phyloP scores from a whole-genome alignment of 2,797 vertebrate species.

The Acipenser oxyrinchus region DNA sequence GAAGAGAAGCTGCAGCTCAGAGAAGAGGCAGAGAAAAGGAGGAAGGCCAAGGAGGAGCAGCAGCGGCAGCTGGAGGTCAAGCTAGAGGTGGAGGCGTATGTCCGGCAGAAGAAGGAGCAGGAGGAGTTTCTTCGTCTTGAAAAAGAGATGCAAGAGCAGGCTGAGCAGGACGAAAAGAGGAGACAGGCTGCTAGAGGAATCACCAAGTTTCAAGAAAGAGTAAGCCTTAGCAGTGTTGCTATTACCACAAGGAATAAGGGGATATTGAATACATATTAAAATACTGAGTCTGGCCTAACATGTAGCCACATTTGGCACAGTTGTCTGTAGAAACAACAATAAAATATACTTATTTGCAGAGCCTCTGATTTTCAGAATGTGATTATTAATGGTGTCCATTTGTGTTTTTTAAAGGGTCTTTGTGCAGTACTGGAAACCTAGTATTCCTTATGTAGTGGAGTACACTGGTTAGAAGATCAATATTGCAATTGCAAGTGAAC shows the following conservation, averaged over 20 bases:
- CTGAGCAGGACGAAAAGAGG: conserved; percentile 60
- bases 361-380: no score
- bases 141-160: conserved; percentile 52
- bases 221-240: conserved; percentile 34
- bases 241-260: background rate
- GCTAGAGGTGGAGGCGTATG: conserved; percentile 56
- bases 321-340: no score
- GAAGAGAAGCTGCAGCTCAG: conserved; percentile 53
- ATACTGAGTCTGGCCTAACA: no score
- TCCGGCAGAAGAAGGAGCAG: conserved; percentile 58
- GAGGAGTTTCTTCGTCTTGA: conserved; percentile 53
- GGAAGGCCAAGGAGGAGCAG: conserved; percentile 54
- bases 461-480: no score
- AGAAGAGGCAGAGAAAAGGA: conserved; percentile 59
- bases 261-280: no score
- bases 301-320: no score
- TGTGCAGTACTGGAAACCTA: no score
- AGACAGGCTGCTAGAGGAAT: conserved; percentile 55
- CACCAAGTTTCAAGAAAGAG: conserved; percentile 68
- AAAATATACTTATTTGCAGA: no score
- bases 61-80: conserved; percentile 62
- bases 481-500: no score
- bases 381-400: no score
- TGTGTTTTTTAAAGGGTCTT: no score
- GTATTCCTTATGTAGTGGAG: no score